Base-by-base conservation (phyloP, 2,888 invertebrate species). In the Mythimna ferrago region DNA sequence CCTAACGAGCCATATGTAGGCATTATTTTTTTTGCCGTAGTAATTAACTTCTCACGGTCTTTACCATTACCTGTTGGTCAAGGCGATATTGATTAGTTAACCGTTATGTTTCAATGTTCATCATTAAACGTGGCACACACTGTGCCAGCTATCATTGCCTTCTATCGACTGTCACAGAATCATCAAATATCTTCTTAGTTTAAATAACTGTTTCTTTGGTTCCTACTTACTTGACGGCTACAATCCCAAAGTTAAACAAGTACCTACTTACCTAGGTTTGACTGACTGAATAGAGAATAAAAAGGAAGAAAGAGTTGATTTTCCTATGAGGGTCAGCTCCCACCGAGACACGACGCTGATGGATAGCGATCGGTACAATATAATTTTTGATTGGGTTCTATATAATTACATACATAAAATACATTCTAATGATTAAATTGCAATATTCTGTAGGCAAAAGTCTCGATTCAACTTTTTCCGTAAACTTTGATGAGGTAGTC, bases 1-100 rank as follows among this genome's bases (percentile, higher is more conserved):
- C 74, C 38, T 51, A 63, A 65, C 68, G 41, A 35, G 26, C 63
- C 66, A 16, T 61, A 41, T 14, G 19, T 38, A 58, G 4, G 32
- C 41, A n/a, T 35, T 56, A 54, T 16, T 57, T 41, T 66, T 56
- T 51, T 60, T 9, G 57, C 51, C 54, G 54, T 38, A 57, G 54
- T 48, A 14, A 48, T 44, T 68, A 51, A 11, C 51, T 26, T 64
- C 11, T 44, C 35, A 62, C 51, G 41, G 21, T 35, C 11, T n/a
- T 26, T 71, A 60, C 11, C 61, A 16, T 16, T 19, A 54, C 41
- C 48, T 54, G 48, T 58, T 67, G 48, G 48, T 57, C 38, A 57
- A 48, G 11, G 51, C 11, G 16, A 48, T 2, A 32, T 56, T n/a
- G 38, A 9, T 44, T 56, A 19, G n/a, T 6, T 19, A 19, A 6